phyloP scores from a whole-genome alignment of 2,113 vertebrate species.

The Leucopsar rothschildi region DNA sequence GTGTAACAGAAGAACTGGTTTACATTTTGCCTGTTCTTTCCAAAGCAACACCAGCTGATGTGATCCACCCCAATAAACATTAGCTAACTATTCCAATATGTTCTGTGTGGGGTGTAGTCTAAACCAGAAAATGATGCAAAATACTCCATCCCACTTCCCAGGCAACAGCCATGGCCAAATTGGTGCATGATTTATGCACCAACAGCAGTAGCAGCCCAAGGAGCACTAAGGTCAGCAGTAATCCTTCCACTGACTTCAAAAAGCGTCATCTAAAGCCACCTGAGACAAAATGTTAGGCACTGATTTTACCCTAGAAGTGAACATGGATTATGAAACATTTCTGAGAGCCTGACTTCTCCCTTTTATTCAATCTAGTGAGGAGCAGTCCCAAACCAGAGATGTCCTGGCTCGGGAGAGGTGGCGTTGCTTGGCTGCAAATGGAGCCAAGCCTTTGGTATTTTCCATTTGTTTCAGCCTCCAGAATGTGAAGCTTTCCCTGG shows the following conservation, averaged over 20 bases:
- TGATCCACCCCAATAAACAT: constrained; percentile 6
- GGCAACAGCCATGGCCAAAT: background rate
- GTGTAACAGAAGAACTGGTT: background rate
- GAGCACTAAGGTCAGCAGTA: background rate
- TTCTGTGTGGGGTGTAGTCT: background rate
- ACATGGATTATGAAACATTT: background rate
- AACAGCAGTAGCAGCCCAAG: background rate
- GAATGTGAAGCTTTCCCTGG: background rate
- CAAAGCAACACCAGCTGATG: background rate
- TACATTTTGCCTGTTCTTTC: background rate
- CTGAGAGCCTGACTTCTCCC: background rate
- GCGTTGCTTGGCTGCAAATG: background rate
- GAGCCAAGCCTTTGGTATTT: background rate
- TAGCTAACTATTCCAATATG: constrained; percentile 19
- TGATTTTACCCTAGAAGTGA: background rate
- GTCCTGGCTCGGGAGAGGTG: background rate
- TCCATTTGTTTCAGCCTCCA: background rate
- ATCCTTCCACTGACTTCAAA: background rate
- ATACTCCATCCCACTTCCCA: background rate
- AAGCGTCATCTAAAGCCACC: background rate
- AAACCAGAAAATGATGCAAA: constrained; percentile 5
- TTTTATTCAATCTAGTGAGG: background rate
- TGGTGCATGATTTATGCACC: background rate
- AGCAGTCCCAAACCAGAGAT: background rate
- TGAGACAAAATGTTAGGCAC: background rate